Evolutionary conservation across 2,113 vertebrate species (phyloP).

Genomic region (Nesoenas mayeri): DNA sequence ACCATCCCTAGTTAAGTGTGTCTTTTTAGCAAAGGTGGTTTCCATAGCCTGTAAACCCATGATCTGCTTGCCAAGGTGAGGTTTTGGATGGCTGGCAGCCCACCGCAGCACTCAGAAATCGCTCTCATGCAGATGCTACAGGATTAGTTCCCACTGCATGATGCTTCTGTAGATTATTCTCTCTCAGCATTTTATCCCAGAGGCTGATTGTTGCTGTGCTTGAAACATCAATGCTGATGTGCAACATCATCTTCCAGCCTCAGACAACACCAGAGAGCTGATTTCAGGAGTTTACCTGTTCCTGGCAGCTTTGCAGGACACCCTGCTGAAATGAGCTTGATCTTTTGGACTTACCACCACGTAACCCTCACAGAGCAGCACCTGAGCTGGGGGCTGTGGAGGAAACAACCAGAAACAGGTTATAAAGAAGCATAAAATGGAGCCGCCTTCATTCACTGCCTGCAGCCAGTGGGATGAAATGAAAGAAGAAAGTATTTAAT

Average conservation of each 20-base stretch:
- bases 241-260: neutral
- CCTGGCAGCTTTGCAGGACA: neutral
- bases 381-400: neutral
- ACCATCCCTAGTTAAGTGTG: neutral
- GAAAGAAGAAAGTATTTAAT: neutral
- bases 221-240: neutral
- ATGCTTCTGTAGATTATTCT: neutral
- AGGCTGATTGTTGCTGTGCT: neutral
- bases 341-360: neutral
- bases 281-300: neutral
- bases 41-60: neutral
- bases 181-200: neutral
- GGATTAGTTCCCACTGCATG: fast-evolving
- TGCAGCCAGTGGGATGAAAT: neutral
- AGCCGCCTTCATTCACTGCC: neutral
- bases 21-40: neutral
- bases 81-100: neutral
- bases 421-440: neutral
- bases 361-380: neutral
- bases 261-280: neutral
- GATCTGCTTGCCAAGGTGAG: neutral
- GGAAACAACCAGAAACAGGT: neutral
- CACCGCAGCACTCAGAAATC: neutral
- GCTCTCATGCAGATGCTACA: neutral
- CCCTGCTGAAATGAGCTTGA: neutral